Percentiles rank a stretch among this genome's conserved stretches.
phyloP scores from a whole-genome alignment of 2,888 invertebrate species.

The Leptarthrus brevirostris region DNA sequence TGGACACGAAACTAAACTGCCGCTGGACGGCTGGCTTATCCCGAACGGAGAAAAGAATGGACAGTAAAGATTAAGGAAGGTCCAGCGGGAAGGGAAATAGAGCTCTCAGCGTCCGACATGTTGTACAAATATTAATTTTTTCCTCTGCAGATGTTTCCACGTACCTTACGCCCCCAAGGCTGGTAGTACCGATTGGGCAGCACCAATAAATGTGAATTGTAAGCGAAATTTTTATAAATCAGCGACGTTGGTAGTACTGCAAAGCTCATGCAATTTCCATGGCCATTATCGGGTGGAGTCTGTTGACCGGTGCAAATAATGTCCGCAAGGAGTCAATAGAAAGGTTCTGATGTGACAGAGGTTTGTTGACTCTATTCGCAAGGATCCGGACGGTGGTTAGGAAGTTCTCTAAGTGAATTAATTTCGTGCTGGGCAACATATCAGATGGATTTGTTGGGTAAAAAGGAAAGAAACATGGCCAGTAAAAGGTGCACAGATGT shows the following conservation, averaged over 20 bases:
- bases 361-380: constrained; percentile 37
- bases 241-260: not conserved
- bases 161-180: not conserved
- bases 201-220: constrained; percentile 38
- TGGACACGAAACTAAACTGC: constrained; percentile 7
- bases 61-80: constrained; percentile 34
- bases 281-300: constrained; percentile 19
- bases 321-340: constrained; percentile 39
- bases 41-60: not conserved
- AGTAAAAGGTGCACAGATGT: not conserved
- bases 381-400: not conserved
- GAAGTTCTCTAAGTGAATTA: constrained; percentile 23
- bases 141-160: constrained; percentile 38
- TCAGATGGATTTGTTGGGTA: constrained; percentile 9
- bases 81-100: not conserved
- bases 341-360: constrained; percentile 8
- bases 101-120: not conserved
- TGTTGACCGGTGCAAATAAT: constrained; percentile 31
- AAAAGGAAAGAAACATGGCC: constrained; percentile 21
- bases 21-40: constrained; percentile 7
- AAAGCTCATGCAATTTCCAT: not conserved
- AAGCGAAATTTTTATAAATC: constrained; percentile 33
- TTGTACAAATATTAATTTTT: constrained; percentile 42
- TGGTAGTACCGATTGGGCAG: not conserved
- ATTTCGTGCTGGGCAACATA: constrained; percentile 3